Evolutionary conservation across 2,797 vertebrate genomes (phyloP).

Genomic region (Pangasius larnaudii): DNA sequence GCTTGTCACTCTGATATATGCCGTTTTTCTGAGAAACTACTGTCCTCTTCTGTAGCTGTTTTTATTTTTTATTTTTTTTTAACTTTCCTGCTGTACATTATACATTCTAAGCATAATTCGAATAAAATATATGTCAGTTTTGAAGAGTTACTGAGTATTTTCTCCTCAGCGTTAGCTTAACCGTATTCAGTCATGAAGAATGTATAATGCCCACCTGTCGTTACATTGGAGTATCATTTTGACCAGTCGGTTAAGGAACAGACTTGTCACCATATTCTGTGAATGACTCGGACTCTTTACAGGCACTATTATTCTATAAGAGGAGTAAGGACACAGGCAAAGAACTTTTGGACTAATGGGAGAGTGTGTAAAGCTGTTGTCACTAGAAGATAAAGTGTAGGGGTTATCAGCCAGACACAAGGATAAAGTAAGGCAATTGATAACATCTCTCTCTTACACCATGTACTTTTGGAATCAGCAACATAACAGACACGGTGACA

Average conservation of each 20-base stretch:
- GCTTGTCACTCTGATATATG: background rate
- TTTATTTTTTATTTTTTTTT: background rate
- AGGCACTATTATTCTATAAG: background rate
- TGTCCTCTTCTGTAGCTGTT: background rate
- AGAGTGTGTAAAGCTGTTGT: background rate
- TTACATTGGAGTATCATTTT: background rate
- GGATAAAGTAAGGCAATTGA: background rate
- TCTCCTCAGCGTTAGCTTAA: no score
- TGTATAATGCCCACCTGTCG: no score
- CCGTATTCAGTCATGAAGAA: no score
- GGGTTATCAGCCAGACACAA: constrained; percentile 4
- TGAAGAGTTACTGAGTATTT: background rate
- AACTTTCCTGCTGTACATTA: background rate
- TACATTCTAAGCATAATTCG: background rate
- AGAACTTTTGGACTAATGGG: constrained; percentile 1
- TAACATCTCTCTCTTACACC: background rate
- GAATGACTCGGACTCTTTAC: background rate
- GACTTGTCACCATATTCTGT: background rate
- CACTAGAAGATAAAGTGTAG: constrained; percentile 15
- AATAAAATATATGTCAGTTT: background rate
- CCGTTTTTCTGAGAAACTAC: background rate
- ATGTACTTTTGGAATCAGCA: background rate
- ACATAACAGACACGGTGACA: background rate
- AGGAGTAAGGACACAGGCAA: background rate
- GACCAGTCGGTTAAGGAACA: background rate